Percentiles rank a stretch among this genome's conserved stretches.
phyloP scores from a whole-genome alignment of 35 echinoderm and acorn worm species.

The Lytechinus variegatus region DNA sequence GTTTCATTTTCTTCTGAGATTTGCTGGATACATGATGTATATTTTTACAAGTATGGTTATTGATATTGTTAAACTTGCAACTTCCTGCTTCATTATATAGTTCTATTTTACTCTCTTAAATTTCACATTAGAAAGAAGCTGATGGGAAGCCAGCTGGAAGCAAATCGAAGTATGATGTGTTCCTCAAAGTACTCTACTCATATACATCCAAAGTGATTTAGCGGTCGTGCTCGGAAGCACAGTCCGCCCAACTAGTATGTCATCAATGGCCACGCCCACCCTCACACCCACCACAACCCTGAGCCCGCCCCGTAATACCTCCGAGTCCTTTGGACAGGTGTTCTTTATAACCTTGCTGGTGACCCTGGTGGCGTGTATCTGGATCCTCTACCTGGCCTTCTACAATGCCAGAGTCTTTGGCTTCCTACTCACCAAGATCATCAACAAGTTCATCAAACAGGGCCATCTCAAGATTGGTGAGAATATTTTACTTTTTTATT shows the following conservation, averaged over 20 bases:
- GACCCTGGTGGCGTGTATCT: constrained; percentile 62
- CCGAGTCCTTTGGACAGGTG: neutral
- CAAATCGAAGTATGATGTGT: neutral
- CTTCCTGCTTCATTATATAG: neutral
- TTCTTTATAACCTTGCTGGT: constrained; percentile 10
- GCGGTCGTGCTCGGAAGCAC: neutral
- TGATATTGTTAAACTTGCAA: too few species aligned
- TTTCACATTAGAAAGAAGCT: neutral
- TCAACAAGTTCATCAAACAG: constrained; percentile 76
- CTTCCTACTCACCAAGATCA: constrained; percentile 74
- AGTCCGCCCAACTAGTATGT: neutral
- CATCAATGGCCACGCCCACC: neutral
- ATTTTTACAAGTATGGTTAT: too few species aligned
- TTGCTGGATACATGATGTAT: too few species aligned
- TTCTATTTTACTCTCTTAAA: neutral
- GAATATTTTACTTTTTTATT: neutral
- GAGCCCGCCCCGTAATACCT: neutral
- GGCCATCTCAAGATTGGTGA: constrained; percentile 89
- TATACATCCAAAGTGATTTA: neutral
- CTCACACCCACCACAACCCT: neutral
- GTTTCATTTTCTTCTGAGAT: too few species aligned
- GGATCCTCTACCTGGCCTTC: constrained; percentile 87
- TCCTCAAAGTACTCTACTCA: neutral
- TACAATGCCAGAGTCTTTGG: constrained; percentile 87
- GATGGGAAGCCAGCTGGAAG: neutral